Evolutionary conservation across 2,113 vertebrate species (phyloP).

Genomic region (Charina bottae): DNA sequence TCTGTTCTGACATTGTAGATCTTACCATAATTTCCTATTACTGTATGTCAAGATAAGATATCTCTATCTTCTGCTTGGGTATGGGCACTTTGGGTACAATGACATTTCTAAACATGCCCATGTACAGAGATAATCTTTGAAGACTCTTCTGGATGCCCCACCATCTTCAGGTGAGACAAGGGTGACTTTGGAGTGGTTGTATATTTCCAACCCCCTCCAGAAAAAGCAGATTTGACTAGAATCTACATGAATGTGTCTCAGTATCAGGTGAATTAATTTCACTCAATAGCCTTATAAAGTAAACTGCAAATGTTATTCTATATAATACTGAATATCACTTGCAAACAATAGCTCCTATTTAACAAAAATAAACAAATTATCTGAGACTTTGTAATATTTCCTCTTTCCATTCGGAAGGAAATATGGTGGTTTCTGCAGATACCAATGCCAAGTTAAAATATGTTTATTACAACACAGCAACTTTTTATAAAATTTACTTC

Average conservation of each 20-base stretch:
- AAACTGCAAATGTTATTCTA: not conserved
- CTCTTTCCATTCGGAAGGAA: not conserved
- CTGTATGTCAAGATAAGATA: not conserved
- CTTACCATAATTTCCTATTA: not conserved
- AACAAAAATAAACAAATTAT: not conserved
- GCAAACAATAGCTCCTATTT: not conserved
- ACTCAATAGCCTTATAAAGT: not conserved
- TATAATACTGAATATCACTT: not conserved
- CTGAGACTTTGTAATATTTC: constrained; percentile 9
- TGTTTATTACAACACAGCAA: not conserved
- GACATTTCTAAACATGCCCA: not conserved
- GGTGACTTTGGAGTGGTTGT: not conserved
- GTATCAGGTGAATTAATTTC: not conserved
- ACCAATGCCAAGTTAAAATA: not conserved
- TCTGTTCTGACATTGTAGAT: not conserved
- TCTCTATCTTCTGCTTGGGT: not conserved
- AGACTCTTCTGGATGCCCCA: not conserved
- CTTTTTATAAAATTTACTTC: constrained; percentile 12
- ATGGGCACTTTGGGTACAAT: too few relatives aligned
- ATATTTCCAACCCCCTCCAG: not conserved
- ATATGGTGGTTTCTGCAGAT: not conserved
- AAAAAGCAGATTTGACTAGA: not conserved
- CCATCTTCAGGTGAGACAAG: not conserved
- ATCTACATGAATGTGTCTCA: not conserved
- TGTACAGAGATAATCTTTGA: not conserved